A percentile compares a stretch with the other conserved stretches of the same genome.
Conservation (phyloP, 2,888 invertebrate species). For the Lasioglossum pauxillum region DNA sequence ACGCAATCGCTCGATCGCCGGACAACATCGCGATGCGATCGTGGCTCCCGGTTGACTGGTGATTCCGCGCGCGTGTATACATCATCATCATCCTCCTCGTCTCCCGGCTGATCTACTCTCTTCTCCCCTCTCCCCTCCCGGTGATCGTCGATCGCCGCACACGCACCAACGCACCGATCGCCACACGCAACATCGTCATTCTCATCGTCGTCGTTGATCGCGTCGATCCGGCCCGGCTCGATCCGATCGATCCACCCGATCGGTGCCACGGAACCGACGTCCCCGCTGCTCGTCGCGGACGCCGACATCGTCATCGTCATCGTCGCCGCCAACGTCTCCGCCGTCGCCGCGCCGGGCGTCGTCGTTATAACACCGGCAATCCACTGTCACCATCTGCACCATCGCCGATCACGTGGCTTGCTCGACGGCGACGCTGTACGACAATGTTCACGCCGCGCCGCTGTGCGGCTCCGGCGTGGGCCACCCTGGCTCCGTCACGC, state of each 20-base stretch:
- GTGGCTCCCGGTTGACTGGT: conserved; percentile 17
- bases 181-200: background rate
- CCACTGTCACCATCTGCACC: conserved; percentile 87
- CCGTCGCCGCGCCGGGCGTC: conserved; percentile 62
- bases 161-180: background rate
- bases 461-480: conserved; percentile 85
- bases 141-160: background rate
- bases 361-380: conserved; percentile 77
- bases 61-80: conserved; percentile 20
- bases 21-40: conserved; percentile 39
- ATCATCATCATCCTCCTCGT: background rate
- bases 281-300: background rate
- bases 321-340: conserved; percentile 31
- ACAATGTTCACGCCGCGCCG: conserved; percentile 91
- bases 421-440: conserved; percentile 93
- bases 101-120: background rate
- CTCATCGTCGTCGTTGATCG: background rate
- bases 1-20: conserved; percentile 32
- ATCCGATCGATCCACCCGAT: background rate
- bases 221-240: background rate
- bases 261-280: background rate
- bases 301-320: conserved; percentile 20
- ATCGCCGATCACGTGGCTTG: conserved; percentile 91
- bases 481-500: conserved; percentile 84
- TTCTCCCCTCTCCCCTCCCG: background rate